Evolutionary conservation across 2,888 invertebrate genomes (phyloP), one percentile per base, ranked within the genome.

Genomic region (Pheosia gnoma): DNA sequence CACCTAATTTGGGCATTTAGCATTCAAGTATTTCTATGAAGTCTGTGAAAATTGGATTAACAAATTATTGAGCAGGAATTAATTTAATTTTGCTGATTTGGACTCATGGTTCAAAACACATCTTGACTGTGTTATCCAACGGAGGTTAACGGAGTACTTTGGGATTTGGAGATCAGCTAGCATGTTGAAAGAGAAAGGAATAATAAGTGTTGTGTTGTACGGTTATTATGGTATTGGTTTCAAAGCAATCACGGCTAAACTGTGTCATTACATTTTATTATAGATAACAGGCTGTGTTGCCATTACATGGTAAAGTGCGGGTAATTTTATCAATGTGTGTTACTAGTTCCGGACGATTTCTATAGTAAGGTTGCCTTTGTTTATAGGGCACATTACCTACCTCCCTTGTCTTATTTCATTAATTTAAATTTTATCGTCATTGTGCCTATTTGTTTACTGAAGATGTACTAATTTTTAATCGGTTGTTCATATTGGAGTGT

Each of bases 291-390:
- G 52, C 52, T 53, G 9, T 53, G 53, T 51, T 51, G 51, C n/a
- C 53, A 53, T 53, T 53, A 53, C 37, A 36, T 53, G 5, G 5
- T 36, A 10, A 37, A 37, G 53, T 11, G 11, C 10, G 39, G 55
- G 55, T 55, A 55, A 55, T 55, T 39, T 55, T 7, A 54, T 11
- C 25, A 38, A 54, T 38, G 53, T 11, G 5, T 10, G 53, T 53
- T 38, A 51, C 8, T 10, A 25, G 53, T 53, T 11, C 10, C 53
- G 25, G 25, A 4, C 51, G 37, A 53, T 53, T 53, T 10, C 9
- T 5, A 53, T 53, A 37, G 37, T 10, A 53, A 53, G 8, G 37
- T 37, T 9, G 25, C 51, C 51, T 13, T 10, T 37, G 38, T 38
- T 53, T 11, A 53, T 37, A 53, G 37, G 53, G 11, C 6, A 11